Evolutionary conservation across 2,113 vertebrate species (phyloP).

Genomic region (Thomomys bottae): DNA sequence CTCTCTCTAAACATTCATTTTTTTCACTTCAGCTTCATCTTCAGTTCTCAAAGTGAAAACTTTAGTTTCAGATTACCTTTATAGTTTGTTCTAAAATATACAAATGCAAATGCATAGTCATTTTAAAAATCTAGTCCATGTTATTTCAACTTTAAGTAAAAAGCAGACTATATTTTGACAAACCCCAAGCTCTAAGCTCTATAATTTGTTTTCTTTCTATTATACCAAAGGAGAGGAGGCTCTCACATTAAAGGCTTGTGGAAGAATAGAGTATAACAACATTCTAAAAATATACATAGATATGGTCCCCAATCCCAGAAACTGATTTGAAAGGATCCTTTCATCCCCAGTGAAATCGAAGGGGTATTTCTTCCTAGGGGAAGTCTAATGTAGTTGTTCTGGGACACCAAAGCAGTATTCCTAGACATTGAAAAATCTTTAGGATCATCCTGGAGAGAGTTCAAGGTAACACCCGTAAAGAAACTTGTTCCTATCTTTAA

Average conservation of each 20-base stretch:
- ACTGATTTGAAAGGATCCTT: background rate
- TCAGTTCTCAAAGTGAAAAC: background rate
- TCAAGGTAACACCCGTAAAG: background rate
- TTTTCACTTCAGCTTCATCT: background rate
- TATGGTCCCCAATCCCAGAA: background rate
- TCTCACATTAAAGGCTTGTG: background rate
- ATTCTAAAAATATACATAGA: background rate
- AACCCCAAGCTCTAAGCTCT: background rate
- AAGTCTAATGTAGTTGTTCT: background rate
- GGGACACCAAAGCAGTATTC: background rate
- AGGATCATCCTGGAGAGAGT: background rate
- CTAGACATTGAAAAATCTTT: background rate
- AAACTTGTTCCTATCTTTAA: background rate
- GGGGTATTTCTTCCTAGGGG: background rate
- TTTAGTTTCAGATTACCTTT: background rate
- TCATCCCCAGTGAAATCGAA: background rate
- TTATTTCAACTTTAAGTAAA: background rate
- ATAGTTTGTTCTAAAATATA: background rate
- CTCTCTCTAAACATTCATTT: slow-evolving; percentile 6
- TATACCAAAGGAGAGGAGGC: background rate
- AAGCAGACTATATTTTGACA: background rate
- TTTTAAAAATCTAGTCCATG: background rate
- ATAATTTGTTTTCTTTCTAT: background rate
- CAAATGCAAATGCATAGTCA: background rate
- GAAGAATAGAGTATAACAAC: background rate